phyloP scores from a whole-genome alignment of 2,113 vertebrate genomes.

The Nibea albiflora region DNA sequence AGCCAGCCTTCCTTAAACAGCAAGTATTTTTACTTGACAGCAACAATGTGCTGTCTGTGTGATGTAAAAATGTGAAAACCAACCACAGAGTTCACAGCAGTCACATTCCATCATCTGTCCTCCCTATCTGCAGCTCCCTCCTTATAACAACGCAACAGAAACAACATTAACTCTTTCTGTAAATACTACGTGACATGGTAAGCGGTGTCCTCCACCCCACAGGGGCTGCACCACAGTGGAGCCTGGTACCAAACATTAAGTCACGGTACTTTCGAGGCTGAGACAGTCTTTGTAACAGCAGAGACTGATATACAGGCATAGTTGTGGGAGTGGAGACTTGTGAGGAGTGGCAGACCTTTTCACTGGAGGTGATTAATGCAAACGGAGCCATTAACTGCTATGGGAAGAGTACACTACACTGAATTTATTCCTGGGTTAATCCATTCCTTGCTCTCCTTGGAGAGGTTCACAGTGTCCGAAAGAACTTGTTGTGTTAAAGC shows the following conservation, averaged over 20 bases:
- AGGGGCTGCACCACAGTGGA: slow-evolving; percentile 52
- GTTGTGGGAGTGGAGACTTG: slow-evolving; percentile 63
- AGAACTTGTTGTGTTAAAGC: slow-evolving; percentile 43
- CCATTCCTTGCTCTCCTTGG: slow-evolving; percentile 66
- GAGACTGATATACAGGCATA: slow-evolving; percentile 70
- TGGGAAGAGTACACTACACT: slow-evolving; percentile 51
- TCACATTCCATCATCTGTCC: slow-evolving; percentile 36
- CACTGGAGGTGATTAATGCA: slow-evolving; percentile 78
- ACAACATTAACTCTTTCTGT: slow-evolving; percentile 54
- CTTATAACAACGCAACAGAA: slow-evolving; percentile 42
- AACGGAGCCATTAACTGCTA: slow-evolving; percentile 48
- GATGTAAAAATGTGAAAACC: slow-evolving; percentile 16
- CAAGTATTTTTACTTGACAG: slow-evolving; percentile 12
- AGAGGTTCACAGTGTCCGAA: slow-evolving; percentile 49
- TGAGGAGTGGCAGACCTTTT: slow-evolving; percentile 76
- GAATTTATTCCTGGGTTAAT: slow-evolving; percentile 68
- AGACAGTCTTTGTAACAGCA: slow-evolving; percentile 65
- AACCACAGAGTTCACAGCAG: slow-evolving; percentile 16
- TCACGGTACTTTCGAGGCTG: slow-evolving; percentile 55
- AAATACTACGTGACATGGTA: slow-evolving; percentile 38
- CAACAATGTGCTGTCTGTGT: background rate
- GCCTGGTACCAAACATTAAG: slow-evolving; percentile 77
- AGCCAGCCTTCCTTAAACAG: slow-evolving; percentile 5
- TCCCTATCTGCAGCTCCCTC: slow-evolving; percentile 34
- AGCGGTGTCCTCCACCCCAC: slow-evolving; percentile 35